phyloP scores from a whole-genome alignment of 2,113 vertebrate species.

The Mus spicilegus region DNA sequence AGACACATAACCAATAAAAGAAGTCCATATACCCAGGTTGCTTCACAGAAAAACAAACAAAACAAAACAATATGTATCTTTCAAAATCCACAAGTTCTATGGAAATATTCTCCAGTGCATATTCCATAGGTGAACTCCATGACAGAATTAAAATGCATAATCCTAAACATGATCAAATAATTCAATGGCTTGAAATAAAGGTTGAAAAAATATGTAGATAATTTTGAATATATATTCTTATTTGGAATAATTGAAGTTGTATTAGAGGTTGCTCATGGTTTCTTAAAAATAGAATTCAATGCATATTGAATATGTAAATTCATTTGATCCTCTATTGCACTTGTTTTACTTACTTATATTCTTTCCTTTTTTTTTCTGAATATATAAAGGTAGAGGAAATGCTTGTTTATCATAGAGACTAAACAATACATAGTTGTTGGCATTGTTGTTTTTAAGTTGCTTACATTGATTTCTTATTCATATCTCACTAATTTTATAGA shows the following conservation, averaged over 20 bases:
- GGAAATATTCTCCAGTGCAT: background rate
- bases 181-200: background rate
- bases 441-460: background rate
- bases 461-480: background rate
- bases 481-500: background rate
- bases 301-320: constrained; percentile 21
- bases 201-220: background rate
- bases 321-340: background rate
- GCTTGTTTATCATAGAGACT: background rate
- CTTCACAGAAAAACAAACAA: background rate
- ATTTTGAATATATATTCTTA: background rate
- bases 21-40: background rate
- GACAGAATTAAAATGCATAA: background rate
- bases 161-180: background rate
- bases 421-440: background rate
- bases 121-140: background rate
- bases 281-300: background rate
- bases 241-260: background rate
- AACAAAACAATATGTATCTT: background rate
- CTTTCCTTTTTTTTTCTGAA: background rate
- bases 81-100: background rate
- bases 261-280: background rate
- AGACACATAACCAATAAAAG: background rate
- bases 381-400: background rate
- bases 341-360: background rate